Conservation (phyloP, 2,113 vertebrate species). For the Mellivora capensis region DNA sequence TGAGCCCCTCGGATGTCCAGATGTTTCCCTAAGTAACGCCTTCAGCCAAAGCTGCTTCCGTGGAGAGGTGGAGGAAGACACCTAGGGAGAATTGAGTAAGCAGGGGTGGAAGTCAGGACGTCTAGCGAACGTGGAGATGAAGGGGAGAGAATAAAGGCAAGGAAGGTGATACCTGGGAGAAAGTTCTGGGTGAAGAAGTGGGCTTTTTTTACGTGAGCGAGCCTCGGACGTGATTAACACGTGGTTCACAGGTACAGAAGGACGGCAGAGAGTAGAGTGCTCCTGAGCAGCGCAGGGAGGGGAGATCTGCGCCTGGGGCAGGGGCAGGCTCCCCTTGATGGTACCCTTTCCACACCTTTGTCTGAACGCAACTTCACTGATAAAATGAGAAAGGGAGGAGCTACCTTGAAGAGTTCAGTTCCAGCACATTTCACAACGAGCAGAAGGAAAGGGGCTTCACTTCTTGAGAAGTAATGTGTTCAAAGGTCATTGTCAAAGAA, state of each 20-base stretch:
- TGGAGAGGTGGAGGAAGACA: not conserved
- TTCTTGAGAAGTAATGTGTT: conserved; percentile 40
- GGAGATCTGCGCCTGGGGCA: not conserved
- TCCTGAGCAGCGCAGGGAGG: not conserved
- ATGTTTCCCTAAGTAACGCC: not conserved
- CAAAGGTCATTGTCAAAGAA: conserved; percentile 46
- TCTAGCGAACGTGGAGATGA: not conserved
- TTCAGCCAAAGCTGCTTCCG: not conserved
- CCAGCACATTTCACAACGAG: not conserved
- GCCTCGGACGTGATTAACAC: not conserved
- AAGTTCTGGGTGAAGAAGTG: not conserved
- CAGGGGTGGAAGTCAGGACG: not conserved
- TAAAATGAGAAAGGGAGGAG: not conserved
- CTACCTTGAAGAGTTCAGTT: not conserved
- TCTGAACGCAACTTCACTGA: not conserved
- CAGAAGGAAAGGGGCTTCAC: not conserved
- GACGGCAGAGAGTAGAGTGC: not conserved
- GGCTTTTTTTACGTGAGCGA: not conserved
- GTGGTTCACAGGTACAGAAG: not conserved
- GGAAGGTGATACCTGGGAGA: not conserved
- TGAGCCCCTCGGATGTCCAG: not conserved
- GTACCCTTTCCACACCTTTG: not conserved
- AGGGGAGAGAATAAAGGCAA: not conserved
- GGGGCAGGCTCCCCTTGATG: not conserved
- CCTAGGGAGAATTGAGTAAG: not conserved